Evolutionary conservation across 2,113 vertebrate species (phyloP), one percentile per base, ranked within the genome.

Genomic region (Solenodon paradoxus): DNA sequence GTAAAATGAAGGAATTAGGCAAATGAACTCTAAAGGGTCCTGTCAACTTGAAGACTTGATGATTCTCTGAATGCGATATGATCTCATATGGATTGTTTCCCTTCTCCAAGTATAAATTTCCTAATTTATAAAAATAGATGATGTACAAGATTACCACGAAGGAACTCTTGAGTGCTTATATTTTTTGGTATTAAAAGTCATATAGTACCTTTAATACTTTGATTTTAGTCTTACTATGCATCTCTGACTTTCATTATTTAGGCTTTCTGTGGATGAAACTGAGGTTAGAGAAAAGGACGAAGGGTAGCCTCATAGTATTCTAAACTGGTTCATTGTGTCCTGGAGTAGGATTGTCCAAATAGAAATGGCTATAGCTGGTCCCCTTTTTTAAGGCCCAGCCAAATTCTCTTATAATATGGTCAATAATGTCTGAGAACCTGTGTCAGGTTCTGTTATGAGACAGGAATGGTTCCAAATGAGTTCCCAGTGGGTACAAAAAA

Each of bases 401-500:
- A 92, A 12, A 13, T 38, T 35, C 9, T 88, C 30, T 89, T 42
- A 74, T 49, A 75, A 1, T 74, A 90, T 57, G 28, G 51, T 12
- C 1, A 74, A 7, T 16, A 74, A 86, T 86, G 22, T 53, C 71
- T 85, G 42, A 35, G 74, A 8, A 79, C 9, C 13, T 38, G 35
- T 88, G 12, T 20, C 53, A 8, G 89, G 26, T 30, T 66, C 20
- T 94, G 47, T 2, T 3, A 2, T 20, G 81, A 95, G 94, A 82
- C 89, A 96, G 12, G 38, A 83, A 90, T 63, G 42, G 74, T 95
- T 97, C 84, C 94, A 83, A 95, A 66, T 94, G 94, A 96, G 53
- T 1, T 2, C 87, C 92, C 91, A 96, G 78, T 90, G n/a, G n/a
- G n/a, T 97, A 97, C 95, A 98, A 97, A 98, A 97, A 95, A 40